Conservation (phyloP, 2,797 vertebrate genomes). For the Tarsius wallacei region DNA sequence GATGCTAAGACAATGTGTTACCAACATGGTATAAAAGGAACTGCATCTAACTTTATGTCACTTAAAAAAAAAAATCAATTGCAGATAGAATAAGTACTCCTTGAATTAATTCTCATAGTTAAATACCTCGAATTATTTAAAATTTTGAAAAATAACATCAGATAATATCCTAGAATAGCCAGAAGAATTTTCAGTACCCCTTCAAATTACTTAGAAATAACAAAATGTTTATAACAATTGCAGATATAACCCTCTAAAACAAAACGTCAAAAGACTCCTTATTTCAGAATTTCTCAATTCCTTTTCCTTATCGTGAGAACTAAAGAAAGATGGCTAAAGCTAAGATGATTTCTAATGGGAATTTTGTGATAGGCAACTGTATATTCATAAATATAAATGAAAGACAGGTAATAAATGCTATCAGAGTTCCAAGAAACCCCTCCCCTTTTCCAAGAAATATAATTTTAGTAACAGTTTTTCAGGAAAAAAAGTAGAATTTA, state of each 20-base stretch:
- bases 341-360: neutral
- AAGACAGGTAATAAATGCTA: conserved; percentile 20
- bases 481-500: neutral
- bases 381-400: neutral
- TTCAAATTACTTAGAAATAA: conserved; percentile 47
- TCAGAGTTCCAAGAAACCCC: neutral
- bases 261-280: conserved; percentile 51
- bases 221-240: conserved; percentile 22
- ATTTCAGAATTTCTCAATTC: conserved; percentile 40
- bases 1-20: too few relatives aligned
- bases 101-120: conserved; percentile 8
- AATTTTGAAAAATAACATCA: conserved; percentile 42
- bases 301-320: neutral
- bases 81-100: neutral
- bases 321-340: neutral
- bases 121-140: conserved; percentile 22
- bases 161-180: neutral
- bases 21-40: too few relatives aligned
- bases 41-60: too few relatives aligned
- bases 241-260: neutral
- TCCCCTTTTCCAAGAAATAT: neutral
- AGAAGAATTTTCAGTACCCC: conserved; percentile 24
- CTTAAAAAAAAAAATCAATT: neutral
- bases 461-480: conserved; percentile 10
- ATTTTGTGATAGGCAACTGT: conserved; percentile 5